Evolutionary conservation across 2,797 vertebrate genomes (phyloP).

Genomic region (Trematomus bernacchii): DNA sequence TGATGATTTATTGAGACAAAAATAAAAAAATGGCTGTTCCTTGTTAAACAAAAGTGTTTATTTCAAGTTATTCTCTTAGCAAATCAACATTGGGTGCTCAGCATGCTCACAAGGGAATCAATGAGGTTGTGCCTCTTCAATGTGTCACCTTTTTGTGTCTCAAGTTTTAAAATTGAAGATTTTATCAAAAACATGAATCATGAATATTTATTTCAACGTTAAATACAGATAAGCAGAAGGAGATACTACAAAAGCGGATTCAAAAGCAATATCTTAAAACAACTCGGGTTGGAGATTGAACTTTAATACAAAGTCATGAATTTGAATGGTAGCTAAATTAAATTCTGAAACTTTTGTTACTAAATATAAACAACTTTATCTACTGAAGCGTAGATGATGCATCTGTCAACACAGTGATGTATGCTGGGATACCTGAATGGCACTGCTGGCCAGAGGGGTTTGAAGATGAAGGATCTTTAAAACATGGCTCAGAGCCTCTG

Average conservation of each 20-base stretch:
- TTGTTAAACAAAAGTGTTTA: not conserved
- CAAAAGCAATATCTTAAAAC: not conserved
- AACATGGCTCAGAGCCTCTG: constrained; percentile 20
- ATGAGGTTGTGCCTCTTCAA: not conserved
- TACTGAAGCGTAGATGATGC: not conserved
- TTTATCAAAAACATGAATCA: not conserved
- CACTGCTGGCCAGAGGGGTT: constrained; percentile 8
- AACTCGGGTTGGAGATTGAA: not conserved
- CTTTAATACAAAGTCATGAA: no score
- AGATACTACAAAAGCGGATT: not conserved
- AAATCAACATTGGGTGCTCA: constrained; percentile 4
- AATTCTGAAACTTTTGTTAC: constrained; percentile 24
- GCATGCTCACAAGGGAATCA: not conserved
- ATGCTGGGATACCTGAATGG: not conserved
- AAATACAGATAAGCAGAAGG: not conserved
- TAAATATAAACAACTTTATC: not conserved
- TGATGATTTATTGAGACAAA: not conserved
- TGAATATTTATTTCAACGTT: not conserved
- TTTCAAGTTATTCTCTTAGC: not conserved
- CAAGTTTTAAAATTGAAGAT: not conserved
- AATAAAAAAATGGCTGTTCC: fast-evolving
- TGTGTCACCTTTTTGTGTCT: not conserved
- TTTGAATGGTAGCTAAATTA: constrained; percentile 24
- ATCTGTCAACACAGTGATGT: constrained; percentile 1
- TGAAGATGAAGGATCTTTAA: constrained; percentile 22